Conservation (phyloP, 2,113 vertebrate species). For the Phainopepla nitens region DNA sequence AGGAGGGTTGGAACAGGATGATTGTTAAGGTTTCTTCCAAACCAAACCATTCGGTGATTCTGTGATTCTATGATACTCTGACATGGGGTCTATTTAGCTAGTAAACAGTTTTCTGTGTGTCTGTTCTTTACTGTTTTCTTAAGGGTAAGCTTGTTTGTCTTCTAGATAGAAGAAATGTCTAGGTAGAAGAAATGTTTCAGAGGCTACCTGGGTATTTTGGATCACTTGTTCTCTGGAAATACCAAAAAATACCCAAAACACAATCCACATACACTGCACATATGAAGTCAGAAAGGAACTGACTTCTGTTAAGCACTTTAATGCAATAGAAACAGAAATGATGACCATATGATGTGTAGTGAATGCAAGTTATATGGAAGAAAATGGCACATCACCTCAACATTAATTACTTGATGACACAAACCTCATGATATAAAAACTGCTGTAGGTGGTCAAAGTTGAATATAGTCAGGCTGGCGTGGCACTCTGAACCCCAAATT, state of each 20-base stretch:
- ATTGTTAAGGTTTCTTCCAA: background rate
- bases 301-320: background rate
- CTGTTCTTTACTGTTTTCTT: background rate
- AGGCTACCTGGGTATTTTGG: background rate
- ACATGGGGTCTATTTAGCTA: background rate
- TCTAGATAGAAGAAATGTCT: background rate
- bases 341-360: background rate
- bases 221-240: background rate
- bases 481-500: background rate
- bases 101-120: background rate
- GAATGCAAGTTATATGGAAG: background rate
- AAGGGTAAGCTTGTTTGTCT: background rate
- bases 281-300: background rate
- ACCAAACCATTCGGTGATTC: background rate
- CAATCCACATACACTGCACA: background rate
- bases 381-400: background rate
- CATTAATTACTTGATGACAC: constrained; percentile 30
- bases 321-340: background rate
- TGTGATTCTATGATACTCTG: background rate
- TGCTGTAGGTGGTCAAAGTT: background rate
- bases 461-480: background rate
- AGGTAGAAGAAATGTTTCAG: background rate
- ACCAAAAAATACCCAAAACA: background rate
- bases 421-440: background rate
- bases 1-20: fast-evolving